A percentile compares a stretch with the other conserved stretches of the same genome.
phyloP scores from a whole-genome alignment of 2,888 invertebrate genomes.

The Euzetes globulus region DNA sequence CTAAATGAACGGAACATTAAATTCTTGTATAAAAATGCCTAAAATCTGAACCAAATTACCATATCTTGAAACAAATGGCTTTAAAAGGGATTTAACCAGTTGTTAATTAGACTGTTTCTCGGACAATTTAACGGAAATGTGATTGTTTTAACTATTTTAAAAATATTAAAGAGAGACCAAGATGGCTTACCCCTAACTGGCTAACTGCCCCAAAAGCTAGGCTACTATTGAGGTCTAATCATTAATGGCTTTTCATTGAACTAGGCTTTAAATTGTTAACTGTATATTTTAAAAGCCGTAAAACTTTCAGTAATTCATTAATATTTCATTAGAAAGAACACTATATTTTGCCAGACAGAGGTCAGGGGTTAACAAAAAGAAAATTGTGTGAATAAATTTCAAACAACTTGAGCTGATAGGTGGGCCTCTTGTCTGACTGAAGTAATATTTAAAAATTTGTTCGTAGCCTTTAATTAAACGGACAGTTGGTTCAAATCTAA shows the following conservation, averaged over 20 bases:
- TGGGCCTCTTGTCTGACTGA: slow-evolving; percentile 15
- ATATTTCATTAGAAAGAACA: neutral
- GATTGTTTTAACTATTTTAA: too few relatives aligned
- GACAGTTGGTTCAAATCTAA: neutral
- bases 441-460: neutral
- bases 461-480: neutral
- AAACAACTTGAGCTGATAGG: neutral
- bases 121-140: too few relatives aligned
- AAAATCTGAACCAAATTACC: neutral
- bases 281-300: neutral
- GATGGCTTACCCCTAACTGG: too few relatives aligned
- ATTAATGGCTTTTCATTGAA: too few relatives aligned
- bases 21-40: neutral
- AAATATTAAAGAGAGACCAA: too few relatives aligned
- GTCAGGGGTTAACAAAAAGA: neutral
- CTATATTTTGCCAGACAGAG: neutral
- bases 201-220: too few relatives aligned
- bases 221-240: too few relatives aligned
- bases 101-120: too few relatives aligned
- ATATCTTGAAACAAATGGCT: neutral
- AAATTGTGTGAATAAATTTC: neutral
- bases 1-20: neutral
- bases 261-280: neutral
- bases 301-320: neutral
- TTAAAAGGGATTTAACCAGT: too few relatives aligned